phyloP scores from a whole-genome alignment of 2,888 invertebrate genomes.

The Idaea biselata region DNA sequence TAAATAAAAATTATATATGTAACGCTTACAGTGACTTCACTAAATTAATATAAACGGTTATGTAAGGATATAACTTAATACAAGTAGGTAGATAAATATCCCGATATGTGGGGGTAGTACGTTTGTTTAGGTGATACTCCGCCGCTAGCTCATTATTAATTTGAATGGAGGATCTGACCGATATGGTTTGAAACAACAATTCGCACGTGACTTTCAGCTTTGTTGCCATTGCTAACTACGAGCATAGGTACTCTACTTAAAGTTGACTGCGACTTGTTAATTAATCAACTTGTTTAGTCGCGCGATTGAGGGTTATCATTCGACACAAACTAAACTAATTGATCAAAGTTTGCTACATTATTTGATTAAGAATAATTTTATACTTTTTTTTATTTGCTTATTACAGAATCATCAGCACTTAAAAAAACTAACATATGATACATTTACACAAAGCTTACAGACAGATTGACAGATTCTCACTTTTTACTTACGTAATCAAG shows the following conservation, averaged over 20 bases:
- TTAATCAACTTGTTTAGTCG: slow-evolving; percentile 62
- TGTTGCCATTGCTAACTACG: slow-evolving; percentile 10
- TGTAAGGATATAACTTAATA: not conserved
- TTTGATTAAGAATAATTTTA: not conserved
- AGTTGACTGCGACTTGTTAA: slow-evolving; percentile 42
- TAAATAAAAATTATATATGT: not conserved
- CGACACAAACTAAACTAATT: slow-evolving; percentile 50
- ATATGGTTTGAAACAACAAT: slow-evolving; percentile 13
- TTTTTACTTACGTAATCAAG: no score
- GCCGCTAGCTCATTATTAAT: slow-evolving; percentile 2
- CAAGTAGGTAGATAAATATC: not conserved
- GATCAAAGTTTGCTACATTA: slow-evolving; percentile 46
- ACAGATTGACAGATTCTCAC: no score
- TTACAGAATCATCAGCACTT: no score
- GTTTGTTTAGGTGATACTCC: not conserved
- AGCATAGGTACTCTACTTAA: slow-evolving; percentile 28
- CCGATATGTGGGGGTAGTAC: not conserved
- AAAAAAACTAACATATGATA: no score
- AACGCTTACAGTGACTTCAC: not conserved
- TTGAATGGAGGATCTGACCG: slow-evolving; percentile 13
- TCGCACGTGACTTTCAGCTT: slow-evolving; percentile 18
- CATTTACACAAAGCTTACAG: no score
- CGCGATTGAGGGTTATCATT: slow-evolving; percentile 51
- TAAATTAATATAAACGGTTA: not conserved
- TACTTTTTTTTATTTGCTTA: no score